Conservation (phyloP, 2,797 vertebrate genomes). For the Sebastes glaucus region DNA sequence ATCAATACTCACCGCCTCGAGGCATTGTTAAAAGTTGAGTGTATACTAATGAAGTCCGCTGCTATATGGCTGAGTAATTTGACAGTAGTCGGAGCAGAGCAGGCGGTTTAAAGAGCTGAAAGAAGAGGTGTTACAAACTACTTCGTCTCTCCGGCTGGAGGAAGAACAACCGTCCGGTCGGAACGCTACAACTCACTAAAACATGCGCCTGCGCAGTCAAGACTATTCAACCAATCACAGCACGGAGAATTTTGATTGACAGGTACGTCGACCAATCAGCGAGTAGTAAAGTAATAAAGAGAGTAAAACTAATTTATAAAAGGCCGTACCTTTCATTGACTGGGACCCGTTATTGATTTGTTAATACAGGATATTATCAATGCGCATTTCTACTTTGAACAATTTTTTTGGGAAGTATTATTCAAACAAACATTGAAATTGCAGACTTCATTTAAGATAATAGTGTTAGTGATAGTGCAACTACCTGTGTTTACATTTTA, state of each 20-base stretch:
- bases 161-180: neutral
- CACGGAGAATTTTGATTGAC: slow-evolving; percentile 7
- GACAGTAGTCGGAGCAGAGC: neutral
- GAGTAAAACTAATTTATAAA: neutral
- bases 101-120: slow-evolving; percentile 7
- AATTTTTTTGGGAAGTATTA: neutral
- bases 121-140: slow-evolving; percentile 29
- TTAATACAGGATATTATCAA: neutral
- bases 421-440: neutral
- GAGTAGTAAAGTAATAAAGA: too few relatives aligned
- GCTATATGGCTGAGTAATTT: neutral
- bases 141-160: slow-evolving; percentile 60
- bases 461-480: too few relatives aligned
- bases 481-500: too few relatives aligned
- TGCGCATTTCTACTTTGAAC: neutral
- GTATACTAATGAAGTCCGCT: neutral
- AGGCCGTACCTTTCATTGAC: neutral
- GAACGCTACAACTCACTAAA: neutral
- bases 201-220: slow-evolving; percentile 21
- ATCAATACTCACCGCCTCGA: slow-evolving; percentile 80
- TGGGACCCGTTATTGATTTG: neutral
- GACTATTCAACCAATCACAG: slow-evolving; percentile 30
- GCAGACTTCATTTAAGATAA: neutral
- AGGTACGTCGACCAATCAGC: slow-evolving; percentile 13
- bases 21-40: slow-evolving; percentile 73